Conservation (phyloP, 2,113 vertebrate species). For the Chamaetylas fuelleborni region DNA sequence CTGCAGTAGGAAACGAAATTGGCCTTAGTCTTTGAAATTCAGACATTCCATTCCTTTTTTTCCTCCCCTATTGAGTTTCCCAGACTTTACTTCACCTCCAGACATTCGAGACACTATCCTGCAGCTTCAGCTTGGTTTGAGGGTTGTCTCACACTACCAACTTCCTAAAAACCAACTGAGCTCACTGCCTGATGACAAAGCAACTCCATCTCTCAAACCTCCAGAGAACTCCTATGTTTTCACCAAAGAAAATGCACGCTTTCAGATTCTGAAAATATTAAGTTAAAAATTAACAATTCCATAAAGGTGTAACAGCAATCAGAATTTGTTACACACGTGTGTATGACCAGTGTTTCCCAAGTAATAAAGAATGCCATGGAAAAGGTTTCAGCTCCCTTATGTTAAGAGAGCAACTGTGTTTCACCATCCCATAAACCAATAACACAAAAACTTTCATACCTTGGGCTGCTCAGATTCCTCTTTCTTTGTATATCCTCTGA, state of each 20-base stretch:
- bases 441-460: conserved; percentile 58
- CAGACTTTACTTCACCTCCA: background rate
- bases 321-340: background rate
- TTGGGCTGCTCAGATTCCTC: conserved; percentile 86
- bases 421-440: background rate
- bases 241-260: background rate
- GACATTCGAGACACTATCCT: background rate
- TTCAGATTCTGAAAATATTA: background rate
- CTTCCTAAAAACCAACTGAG: background rate
- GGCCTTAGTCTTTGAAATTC: background rate
- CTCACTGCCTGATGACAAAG: background rate
- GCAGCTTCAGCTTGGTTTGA: background rate
- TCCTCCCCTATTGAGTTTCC: background rate
- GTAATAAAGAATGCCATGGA: background rate
- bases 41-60: background rate
- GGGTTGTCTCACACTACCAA: background rate
- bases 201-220: background rate
- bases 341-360: background rate
- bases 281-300: background rate
- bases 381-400: background rate
- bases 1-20: conserved; percentile 63
- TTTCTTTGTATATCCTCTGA: conserved; percentile 87
- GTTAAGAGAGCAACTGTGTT: background rate
- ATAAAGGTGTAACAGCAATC: background rate
- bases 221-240: background rate